Base-by-base conservation (phyloP, 2,888 invertebrate genomes). In the Drosophila yooni region DNA sequence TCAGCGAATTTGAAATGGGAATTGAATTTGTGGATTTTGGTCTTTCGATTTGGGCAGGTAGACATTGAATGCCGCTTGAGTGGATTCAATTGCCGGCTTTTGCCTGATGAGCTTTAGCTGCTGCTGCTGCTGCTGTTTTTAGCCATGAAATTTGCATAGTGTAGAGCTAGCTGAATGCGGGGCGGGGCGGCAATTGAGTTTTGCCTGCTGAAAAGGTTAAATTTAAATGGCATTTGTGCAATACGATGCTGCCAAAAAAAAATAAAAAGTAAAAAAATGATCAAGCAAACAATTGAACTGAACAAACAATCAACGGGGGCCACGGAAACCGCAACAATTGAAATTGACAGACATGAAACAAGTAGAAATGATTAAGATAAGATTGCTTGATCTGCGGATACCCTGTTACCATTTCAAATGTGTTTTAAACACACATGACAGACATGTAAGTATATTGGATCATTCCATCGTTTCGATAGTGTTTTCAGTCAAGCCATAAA, bases 201-300 rank as follows among this genome's bases (percentile, higher is more conserved):
- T 65, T 62, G 71, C 36, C 52, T 69, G 61, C 60, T 54, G 64
- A 77, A 85, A 85, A 85, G 90, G 90, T 90, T 84, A 89, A 84
- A 85, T 65, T 74, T 79, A 85, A 90, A 85, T 85, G 85, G 88
- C 85, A 85, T 89, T 88, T 89, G 88, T 85, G 86, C 88, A 89
- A 88, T 78, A 76, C 79, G 69, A 70, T 85, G 83, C 75, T 57
- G 83, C 80, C 86, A 70, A 70, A 40, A 87, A 74, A 50, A 27
- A 43, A 65, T 79, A 66, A 67, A 36, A 88, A 74, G 58, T 70
- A 51, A 66, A 67, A 53, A 88, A 74, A 70, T 70, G 53, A 68
- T 54, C 71, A 67, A 54, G 50, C 62, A 86, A 76, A 87, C 72
- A 89, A 87, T 82, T 85, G 80, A 79, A 62, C 80, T 77, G 60